These are phyloP conservation scores for Cossypha heuglini DNA, from an alignment of 2,797 vertebrate genomes.

Conservation along the genomic window DNA sequence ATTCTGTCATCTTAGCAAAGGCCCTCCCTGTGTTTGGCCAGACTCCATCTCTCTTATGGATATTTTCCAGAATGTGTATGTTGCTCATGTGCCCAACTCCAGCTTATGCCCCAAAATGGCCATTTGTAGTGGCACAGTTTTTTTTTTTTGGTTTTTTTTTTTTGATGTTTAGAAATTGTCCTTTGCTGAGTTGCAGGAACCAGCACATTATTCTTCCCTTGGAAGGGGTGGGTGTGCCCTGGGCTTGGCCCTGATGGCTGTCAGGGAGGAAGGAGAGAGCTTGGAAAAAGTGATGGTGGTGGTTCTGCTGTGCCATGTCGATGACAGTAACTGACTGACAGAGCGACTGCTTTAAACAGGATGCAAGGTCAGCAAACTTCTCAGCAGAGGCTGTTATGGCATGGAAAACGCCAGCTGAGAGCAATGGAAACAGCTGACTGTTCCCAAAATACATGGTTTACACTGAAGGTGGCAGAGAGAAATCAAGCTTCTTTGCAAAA, in stretches of 20 bases:
- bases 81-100: neutral
- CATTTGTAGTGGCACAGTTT: neutral
- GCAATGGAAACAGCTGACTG: neutral
- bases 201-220: neutral
- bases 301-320: accelerated
- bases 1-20: slow-evolving; percentile 51
- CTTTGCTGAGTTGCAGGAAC: neutral
- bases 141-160: neutral
- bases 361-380: neutral
- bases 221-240: neutral
- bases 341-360: accelerated
- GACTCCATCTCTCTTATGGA: neutral
- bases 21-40: neutral
- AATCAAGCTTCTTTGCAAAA: neutral
- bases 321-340: accelerated
- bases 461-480: neutral
- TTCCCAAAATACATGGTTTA: neutral
- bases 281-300: neutral
- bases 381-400: neutral
- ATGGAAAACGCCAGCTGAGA: neutral
- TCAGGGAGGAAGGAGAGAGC: neutral
- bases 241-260: neutral
- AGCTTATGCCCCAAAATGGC: slow-evolving; percentile 11
- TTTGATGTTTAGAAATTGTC: accelerated
- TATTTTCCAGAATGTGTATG: neutral